These are phyloP conservation scores for Andricus grossulariae DNA, from an alignment of 1,140 invertebrate genomes.

Conservation along the genomic window DNA sequence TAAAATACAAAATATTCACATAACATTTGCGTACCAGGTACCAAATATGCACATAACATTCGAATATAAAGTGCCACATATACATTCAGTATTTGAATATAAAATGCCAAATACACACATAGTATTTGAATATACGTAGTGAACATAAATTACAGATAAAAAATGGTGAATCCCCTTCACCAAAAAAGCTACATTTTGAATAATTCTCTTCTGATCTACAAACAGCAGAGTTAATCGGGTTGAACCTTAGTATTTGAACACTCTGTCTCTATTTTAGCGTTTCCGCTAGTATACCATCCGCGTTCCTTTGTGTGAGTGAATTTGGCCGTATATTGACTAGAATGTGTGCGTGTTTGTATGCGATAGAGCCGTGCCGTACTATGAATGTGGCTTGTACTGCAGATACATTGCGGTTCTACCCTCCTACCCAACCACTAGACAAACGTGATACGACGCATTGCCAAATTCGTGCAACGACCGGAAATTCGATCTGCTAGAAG, in stretches of 20 bases:
- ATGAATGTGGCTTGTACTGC: conserved; percentile 62
- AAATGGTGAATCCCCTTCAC: too few species aligned
- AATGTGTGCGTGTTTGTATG: conserved; percentile 40
- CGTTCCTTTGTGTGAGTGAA: background rate
- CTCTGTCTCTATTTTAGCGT: conserved; percentile 26
- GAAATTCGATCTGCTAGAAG: conserved; percentile 46
- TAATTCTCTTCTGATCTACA: background rate
- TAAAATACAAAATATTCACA: too few species aligned
- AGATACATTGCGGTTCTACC: conserved; percentile 66
- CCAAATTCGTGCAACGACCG: conserved; percentile 60
- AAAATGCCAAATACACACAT: too few species aligned
- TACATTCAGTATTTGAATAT: too few species aligned
- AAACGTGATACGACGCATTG: conserved; percentile 59
- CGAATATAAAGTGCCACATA: too few species aligned
- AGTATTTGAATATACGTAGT: too few species aligned
- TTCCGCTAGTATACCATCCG: background rate
- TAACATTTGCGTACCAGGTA: too few species aligned
- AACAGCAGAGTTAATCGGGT: conserved; percentile 31
- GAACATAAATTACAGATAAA: too few species aligned
- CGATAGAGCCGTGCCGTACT: conserved; percentile 50
- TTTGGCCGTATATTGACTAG: conserved; percentile 17
- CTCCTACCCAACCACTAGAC: conserved; percentile 44
- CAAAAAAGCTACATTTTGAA: too few species aligned
- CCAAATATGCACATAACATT: too few species aligned
- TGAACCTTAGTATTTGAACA: conserved; percentile 33